Percentiles rank a stretch among this genome's conserved stretches.
Conservation (phyloP, 2,888 invertebrate species). For the Lydus trimaculatus region DNA sequence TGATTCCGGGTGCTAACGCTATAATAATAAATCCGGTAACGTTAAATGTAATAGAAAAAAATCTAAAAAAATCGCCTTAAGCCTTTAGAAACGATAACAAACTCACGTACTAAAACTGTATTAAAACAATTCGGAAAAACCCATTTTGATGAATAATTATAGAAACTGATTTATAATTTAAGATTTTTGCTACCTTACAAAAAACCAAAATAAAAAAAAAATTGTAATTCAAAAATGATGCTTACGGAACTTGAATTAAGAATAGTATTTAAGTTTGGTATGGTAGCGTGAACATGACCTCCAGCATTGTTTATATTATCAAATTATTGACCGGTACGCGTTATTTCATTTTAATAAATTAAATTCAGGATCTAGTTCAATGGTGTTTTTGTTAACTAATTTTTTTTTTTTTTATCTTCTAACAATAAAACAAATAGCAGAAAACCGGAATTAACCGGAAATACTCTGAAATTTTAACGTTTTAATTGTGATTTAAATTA, state of each 20-base stretch:
- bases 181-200: background rate
- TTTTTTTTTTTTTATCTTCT: no score
- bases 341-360: background rate
- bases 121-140: background rate
- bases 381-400: background rate
- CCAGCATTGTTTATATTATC: constrained; percentile 2
- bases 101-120: background rate
- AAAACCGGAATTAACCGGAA: background rate
- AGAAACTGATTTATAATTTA: background rate
- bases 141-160: background rate
- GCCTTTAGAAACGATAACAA: background rate
- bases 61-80: background rate
- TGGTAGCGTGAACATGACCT: background rate
- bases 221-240: background rate
- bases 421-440: background rate
- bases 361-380: background rate
- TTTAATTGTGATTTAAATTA: background rate
- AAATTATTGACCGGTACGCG: constrained; percentile 7
- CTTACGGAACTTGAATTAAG: background rate
- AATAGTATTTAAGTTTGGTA: background rate
- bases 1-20: background rate
- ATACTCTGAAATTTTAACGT: background rate
- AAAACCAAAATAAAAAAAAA: background rate
- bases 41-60: background rate
- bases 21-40: constrained; percentile 1